Evolutionary conservation across 2,888 invertebrate species (phyloP), one percentile per base, ranked within the genome.

Genomic region (Therioaphis trifolii): DNA sequence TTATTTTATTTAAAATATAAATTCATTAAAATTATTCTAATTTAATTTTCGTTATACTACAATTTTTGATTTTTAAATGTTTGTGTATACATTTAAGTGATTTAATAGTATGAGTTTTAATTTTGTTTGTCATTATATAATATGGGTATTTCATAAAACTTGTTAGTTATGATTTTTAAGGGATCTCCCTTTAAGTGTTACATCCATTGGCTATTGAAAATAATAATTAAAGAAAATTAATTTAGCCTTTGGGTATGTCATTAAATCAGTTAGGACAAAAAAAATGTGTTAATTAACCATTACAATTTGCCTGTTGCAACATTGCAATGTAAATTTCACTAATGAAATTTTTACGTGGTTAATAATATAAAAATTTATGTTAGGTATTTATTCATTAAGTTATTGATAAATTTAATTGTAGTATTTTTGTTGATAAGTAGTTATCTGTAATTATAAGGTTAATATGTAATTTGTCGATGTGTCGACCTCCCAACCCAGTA

Each of bases 341-440:
- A 4, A 58, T 18, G 40, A 75, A 40, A 21, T 52, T 58, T 21
- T 58, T 27, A 27, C 27, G 52, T 29, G 21, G 35, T 14, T 24
- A 74, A 43, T 43, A 75, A 27, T 58, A 15, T 40, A 58, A 43
- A 58, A 40, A 43, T 61, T 75, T 58, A 27, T 27, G 9, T 27
- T 75, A 58, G 58, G 75, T 27, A 7, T 24, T 24, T 43, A 49
- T 75, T 27, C n/a, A 61, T 43, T 76, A 61, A 61, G 61, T 61
- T 61, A 76, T 76, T 76, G 7, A 61, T 76, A 75, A n/a, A 76
- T 61, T 43, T 61, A 61, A 76, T 18, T 18, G n/a, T 43, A 74
- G 55, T 74, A 55, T 75, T 75, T 58, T 75, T 40, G 24, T 75
- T 75, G 12, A 58, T 75, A 75, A 75, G 75, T 75, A 43, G 58